phyloP scores from a whole-genome alignment of 2,797 vertebrate genomes.

The Tokudaia tokunoshimensis region DNA sequence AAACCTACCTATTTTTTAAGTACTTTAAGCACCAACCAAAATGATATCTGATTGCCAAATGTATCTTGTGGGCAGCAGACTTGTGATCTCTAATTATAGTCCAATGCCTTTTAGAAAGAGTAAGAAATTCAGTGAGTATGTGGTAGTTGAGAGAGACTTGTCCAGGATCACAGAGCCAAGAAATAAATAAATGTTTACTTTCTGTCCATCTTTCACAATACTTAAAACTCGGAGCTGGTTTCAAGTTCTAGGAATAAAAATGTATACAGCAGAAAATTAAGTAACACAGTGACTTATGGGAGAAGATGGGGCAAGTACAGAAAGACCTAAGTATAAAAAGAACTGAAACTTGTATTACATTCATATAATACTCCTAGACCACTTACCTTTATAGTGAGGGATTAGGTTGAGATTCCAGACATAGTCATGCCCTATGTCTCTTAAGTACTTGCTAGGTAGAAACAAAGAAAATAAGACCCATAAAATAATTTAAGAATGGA shows the following conservation, averaged over 20 bases:
- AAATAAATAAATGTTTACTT: background rate
- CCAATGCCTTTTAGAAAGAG: background rate
- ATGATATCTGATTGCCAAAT: conserved; percentile 33
- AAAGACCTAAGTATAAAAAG: background rate
- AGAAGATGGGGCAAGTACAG: background rate
- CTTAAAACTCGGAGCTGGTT: background rate
- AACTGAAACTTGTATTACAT: background rate
- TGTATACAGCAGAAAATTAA: background rate
- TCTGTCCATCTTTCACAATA: background rate
- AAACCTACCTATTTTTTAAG: conserved; percentile 18
- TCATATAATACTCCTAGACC: background rate
- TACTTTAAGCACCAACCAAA: conserved; percentile 62
- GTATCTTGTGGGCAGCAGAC: conserved; percentile 37
- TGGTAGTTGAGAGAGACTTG: background rate
- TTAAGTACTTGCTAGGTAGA: background rate
- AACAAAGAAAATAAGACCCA: background rate
- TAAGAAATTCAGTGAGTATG: background rate
- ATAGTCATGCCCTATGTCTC: no score
- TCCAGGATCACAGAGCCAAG: background rate
- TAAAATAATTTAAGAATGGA: background rate
- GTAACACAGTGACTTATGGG: background rate
- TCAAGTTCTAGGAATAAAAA: background rate
- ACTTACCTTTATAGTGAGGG: background rate
- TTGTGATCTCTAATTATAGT: conserved; percentile 60
- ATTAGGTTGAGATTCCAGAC: background rate